A percentile compares a stretch with the other conserved stretches of the same genome.
Evolutionary conservation across 2,113 vertebrate species (phyloP).

Genomic region (Pimephales promelas): DNA sequence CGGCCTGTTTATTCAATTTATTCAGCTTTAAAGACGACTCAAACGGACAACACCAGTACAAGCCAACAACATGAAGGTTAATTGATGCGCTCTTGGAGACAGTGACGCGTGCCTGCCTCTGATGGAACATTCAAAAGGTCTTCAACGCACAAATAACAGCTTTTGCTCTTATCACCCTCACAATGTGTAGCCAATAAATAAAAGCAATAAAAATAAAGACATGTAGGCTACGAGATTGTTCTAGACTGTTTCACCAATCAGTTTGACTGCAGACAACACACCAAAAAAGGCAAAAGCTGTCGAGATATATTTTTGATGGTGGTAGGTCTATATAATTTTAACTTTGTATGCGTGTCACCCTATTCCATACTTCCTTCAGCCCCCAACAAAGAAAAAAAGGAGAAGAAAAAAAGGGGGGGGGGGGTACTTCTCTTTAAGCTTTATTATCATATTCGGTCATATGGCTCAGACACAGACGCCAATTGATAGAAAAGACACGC

Average conservation of each 20-base stretch:
- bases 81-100: constrained; percentile 64
- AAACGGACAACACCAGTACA: constrained; percentile 53
- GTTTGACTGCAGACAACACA: not conserved
- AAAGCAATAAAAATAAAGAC: too few relatives aligned
- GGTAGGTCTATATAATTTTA: not conserved
- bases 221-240: too few relatives aligned
- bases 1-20: constrained; percentile 45
- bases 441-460: constrained; percentile 15
- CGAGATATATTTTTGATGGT: not conserved
- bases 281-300: not conserved
- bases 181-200: not conserved
- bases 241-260: too few relatives aligned
- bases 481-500: constrained; percentile 44
- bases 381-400: constrained; percentile 6
- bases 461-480: constrained; percentile 50
- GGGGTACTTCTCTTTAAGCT: not conserved
- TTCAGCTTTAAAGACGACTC: constrained; percentile 64
- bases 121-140: not conserved
- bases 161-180: not conserved
- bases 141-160: not conserved
- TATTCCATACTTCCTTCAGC: not conserved
- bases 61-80: constrained; percentile 60
- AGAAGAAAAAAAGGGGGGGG: not conserved
- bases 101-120: constrained; percentile 64
- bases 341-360: constrained; percentile 5